These are phyloP conservation scores for Pygoscelis antarcticus DNA, from an alignment of 2,113 vertebrate species.

Conservation along the genomic window DNA sequence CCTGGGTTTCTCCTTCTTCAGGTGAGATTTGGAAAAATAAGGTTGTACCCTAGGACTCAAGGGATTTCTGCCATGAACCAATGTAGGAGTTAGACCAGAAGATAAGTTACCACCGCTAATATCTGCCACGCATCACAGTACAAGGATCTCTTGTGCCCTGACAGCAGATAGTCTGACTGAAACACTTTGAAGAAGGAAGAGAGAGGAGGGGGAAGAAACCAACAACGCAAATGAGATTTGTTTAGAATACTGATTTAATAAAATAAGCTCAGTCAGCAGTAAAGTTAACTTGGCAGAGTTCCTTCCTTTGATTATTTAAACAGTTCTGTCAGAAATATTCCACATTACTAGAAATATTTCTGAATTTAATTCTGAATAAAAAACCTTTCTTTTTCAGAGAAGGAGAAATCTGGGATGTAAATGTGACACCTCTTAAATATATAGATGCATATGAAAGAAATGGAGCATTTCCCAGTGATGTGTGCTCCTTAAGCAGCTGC, in stretches of 20 bases:
- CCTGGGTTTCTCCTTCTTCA: not conserved
- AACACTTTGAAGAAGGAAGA: not conserved
- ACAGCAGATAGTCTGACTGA: not conserved
- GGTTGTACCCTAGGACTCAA: not conserved
- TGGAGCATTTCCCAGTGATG: not conserved
- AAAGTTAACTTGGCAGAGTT: slow-evolving; percentile 12
- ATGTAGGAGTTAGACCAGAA: not conserved
- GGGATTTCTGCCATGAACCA: not conserved
- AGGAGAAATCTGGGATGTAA: not conserved
- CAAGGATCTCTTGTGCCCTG: not conserved
- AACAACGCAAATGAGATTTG: not conserved
- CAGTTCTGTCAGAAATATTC: not conserved
- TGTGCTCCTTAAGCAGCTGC: not conserved
- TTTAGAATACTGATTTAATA: slow-evolving; percentile 23
- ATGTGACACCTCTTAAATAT: not conserved
- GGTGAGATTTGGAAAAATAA: not conserved
- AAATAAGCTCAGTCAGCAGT: slow-evolving; percentile 12
- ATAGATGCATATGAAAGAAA: not conserved
- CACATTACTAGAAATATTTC: not conserved
- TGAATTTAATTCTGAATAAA: not conserved
- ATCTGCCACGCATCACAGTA: not conserved
- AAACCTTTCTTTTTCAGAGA: not conserved
- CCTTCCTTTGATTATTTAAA: slow-evolving; percentile 21
- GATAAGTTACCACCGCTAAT: not conserved
- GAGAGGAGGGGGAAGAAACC: not conserved